Percentiles rank a stretch among this genome's conserved stretches.
Evolutionary conservation across 2,113 vertebrate genomes (phyloP).

Genomic region (Plestiodon gilberti): DNA sequence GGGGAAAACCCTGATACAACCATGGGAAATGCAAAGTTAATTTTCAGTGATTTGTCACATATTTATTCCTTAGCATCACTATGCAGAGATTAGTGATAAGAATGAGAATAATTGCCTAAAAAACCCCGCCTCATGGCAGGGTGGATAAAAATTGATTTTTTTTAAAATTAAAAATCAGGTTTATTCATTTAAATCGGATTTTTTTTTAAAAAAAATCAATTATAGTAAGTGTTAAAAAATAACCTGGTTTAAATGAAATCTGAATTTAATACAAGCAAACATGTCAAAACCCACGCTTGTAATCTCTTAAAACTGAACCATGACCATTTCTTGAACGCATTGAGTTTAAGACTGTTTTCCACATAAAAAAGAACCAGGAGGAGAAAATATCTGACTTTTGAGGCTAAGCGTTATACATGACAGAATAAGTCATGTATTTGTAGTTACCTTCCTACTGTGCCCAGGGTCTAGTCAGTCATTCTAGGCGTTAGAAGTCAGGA

Average conservation of each 20-base stretch:
- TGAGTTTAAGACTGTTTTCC: neutral
- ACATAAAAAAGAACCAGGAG: too few relatives aligned
- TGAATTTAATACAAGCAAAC: neutral
- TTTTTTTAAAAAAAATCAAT: constrained; percentile 2
- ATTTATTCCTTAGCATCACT: neutral
- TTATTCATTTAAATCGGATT: neutral
- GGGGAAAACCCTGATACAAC: neutral
- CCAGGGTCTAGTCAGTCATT: neutral
- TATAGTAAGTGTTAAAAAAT: neutral
- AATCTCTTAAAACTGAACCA: neutral
- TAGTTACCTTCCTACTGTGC: neutral
- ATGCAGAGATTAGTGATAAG: constrained; percentile 8
- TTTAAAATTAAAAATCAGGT: neutral
- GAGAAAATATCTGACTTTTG: neutral
- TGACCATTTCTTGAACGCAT: neutral
- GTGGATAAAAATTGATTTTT: constrained; percentile 8
- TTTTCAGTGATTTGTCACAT: constrained; percentile 19
- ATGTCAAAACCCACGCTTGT: neutral
- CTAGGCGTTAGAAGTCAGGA: neutral
- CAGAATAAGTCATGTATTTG: neutral
- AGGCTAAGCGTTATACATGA: neutral
- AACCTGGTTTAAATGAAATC: neutral
- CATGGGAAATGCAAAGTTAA: neutral
- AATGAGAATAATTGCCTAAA: constrained; percentile 4
- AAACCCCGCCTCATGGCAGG: neutral